Evolutionary conservation across 2,113 vertebrate genomes (phyloP).

Genomic region (Orientallactaga bullata): DNA sequence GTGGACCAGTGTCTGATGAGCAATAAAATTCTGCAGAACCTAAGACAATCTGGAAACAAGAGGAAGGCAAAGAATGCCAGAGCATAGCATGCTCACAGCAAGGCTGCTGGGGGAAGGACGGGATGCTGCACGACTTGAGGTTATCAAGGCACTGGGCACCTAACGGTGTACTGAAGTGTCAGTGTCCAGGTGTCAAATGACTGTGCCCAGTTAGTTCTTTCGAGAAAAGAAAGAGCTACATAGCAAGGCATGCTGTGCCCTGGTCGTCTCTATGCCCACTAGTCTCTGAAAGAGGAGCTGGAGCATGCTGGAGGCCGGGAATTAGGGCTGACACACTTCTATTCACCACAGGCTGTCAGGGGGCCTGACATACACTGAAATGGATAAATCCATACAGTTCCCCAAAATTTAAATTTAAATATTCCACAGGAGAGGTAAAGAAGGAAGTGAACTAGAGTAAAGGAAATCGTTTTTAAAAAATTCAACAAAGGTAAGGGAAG

Average conservation of each 20-base stretch:
- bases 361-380: neutral
- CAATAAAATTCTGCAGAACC: neutral
- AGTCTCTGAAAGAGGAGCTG: neutral
- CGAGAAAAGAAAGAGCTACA: neutral
- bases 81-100: too few species aligned
- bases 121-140: neutral
- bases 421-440: neutral
- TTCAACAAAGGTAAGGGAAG: neutral
- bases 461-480: neutral
- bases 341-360: neutral
- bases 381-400: neutral
- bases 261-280: neutral
- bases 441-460: neutral
- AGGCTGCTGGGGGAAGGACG: neutral
- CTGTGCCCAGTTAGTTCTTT: neutral
- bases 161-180: neutral
- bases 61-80: neutral
- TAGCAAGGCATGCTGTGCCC: neutral
- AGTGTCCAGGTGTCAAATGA: neutral
- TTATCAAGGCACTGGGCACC: neutral
- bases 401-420: conserved; percentile 14
- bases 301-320: neutral
- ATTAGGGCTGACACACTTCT: neutral
- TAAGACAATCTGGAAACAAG: neutral
- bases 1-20: neutral